These are phyloP conservation scores for Dipus sagitta DNA, from an alignment of 2,797 vertebrate genomes.

Conservation along the genomic window DNA sequence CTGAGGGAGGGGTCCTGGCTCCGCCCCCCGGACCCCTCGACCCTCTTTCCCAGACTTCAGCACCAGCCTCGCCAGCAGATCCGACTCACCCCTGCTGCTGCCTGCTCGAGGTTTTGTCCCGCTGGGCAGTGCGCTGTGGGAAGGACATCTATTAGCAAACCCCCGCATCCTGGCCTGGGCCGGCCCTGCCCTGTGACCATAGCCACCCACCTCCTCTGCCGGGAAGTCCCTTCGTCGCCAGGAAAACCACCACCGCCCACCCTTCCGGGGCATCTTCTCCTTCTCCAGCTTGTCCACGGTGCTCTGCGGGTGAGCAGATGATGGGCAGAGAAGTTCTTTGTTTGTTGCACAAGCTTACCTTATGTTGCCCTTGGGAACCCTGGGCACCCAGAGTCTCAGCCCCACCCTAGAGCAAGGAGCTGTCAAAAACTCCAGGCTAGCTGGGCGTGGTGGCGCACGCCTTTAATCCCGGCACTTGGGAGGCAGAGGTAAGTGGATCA, in stretches of 20 bases:
- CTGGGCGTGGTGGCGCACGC: too few species aligned
- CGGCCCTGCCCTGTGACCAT: rapidly evolving
- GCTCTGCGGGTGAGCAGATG: conserved; percentile 86
- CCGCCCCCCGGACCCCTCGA: rapidly evolving
- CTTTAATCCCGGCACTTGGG: too few species aligned
- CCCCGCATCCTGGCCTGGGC: neutral
- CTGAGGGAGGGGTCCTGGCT: neutral
- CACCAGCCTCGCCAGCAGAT: neutral
- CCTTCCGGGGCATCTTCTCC: conserved; percentile 96
- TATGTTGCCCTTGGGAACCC: neutral
- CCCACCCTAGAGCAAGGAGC: neutral
- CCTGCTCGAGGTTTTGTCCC: neutral
- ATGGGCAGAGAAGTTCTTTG: neutral
- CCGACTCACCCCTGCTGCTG: conserved; percentile 8
- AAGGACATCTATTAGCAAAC: neutral
- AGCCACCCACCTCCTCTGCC: conserved; percentile 87
- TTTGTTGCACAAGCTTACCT: neutral
- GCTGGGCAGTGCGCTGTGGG: conserved; percentile 70
- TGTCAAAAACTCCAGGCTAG: neutral
- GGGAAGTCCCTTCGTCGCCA: conserved; percentile 92
- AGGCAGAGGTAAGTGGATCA: too few species aligned
- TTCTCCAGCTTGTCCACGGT: conserved; percentile 92
- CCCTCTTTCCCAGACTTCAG: neutral
- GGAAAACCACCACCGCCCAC: conserved; percentile 96
- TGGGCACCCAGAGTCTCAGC: neutral